phyloP scores from a whole-genome alignment of 2,113 vertebrate genomes.

The Lepus europaeus region DNA sequence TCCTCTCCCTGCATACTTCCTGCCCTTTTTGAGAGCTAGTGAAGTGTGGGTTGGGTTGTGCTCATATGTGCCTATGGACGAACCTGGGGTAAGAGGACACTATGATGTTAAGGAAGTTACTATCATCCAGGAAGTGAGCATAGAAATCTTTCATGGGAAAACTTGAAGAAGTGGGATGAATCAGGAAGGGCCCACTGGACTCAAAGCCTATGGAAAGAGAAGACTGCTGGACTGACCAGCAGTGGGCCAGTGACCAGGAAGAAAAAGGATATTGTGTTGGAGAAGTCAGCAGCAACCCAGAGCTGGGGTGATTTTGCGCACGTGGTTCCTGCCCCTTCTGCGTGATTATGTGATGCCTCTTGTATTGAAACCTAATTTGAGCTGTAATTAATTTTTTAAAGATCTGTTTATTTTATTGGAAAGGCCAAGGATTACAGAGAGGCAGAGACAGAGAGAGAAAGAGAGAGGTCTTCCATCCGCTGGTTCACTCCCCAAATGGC shows the following conservation, averaged over 20 bases:
- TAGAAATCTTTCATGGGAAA: neutral
- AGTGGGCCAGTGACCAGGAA: neutral
- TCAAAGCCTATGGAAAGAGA: neutral
- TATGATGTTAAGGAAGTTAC: neutral
- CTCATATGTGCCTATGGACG: neutral
- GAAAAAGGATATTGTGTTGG: neutral
- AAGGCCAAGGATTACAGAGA: no score
- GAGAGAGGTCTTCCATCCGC: no score
- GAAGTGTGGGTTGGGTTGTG: neutral
- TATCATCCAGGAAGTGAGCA: neutral
- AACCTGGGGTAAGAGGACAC: neutral
- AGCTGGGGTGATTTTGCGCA: neutral
- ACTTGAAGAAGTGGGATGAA: no score
- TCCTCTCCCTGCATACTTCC: neutral
- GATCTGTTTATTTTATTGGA: no score
- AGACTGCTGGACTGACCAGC: neutral
- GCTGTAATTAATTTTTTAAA: no score
- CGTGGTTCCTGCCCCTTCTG: neutral
- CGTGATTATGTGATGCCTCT: neutral
- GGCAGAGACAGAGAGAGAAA: no score
- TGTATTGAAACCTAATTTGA: neutral
- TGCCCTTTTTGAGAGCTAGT: neutral
- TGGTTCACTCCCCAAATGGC: no score
- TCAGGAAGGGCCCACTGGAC: neutral
- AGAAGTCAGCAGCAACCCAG: accelerated